Evolutionary conservation across 2,113 vertebrate genomes (phyloP), one percentile per base, ranked within the genome.

Genomic region (Pholis gunnellus): DNA sequence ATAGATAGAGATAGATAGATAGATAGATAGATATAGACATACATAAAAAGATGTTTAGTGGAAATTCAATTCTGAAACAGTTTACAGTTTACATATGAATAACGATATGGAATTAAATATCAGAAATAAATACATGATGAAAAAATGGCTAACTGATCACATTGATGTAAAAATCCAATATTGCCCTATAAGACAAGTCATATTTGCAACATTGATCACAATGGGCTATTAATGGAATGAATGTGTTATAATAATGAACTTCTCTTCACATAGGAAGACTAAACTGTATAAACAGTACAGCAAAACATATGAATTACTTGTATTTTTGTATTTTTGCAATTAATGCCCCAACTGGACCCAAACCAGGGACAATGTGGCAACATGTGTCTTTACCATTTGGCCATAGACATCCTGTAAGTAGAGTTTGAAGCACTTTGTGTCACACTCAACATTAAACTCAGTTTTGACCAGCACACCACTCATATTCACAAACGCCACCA

Each of bases 371-470:
- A 20, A 68, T 14, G 31, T 44, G 52, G 15, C 25, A 25, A 25
- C 54, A 68, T 27, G 5, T 15, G 4, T 48, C 40, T 11, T 67
- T 5, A 56, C 46, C 66, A 60, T 60, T 60, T 18, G 15, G 29
- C 59, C 3, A 34, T 18, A 76, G 36, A 82, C 18, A 7, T 57
- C 34, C 22, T 10, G 56, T 3, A 18, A 59, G 36, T 13, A 29
- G 29, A 38, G 50, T 63, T 68, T 63, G 65, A 74, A 46, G 18
- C 34, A 79, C 15, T 29, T 10, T 64, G 60, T n/a, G 46, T 66
- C 20, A 63, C 44, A 13, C 25, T 27, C 15, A 14, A 48, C 40
- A 65, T 46, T 27, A n/a, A 57, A 38, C 4, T 40, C 38, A 56
- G 69, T 66, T 66, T 73, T 67, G 42, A 40, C 27, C 46, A 54